phyloP scores from a whole-genome alignment of 1,140 invertebrate genomes.

The Tetragonula clypearis region DNA sequence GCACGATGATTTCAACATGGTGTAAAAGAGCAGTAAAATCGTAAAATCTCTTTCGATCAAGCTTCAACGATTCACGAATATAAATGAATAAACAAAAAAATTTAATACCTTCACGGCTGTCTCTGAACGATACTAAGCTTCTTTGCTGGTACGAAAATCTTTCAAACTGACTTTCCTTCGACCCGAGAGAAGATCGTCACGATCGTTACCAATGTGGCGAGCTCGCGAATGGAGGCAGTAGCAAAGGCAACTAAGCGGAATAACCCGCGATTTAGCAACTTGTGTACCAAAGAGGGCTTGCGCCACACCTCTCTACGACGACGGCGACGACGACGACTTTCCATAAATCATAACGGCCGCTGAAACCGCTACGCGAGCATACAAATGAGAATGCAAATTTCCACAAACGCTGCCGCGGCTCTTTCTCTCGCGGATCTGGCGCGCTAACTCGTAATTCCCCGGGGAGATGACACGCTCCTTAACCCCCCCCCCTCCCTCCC shows the following conservation, averaged over 20 bases:
- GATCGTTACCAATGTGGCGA: background rate
- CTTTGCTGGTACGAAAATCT: too few relatives aligned
- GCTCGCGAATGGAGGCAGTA: conserved; percentile 25
- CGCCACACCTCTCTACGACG: too few relatives aligned
- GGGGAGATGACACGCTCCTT: background rate
- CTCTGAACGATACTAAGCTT: too few relatives aligned
- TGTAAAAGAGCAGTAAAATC: too few relatives aligned
- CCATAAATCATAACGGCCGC: conserved; percentile 55
- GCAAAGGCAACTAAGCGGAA: background rate
- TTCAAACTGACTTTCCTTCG: too few relatives aligned
- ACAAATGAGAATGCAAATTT: conserved; percentile 61
- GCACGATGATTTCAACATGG: too few relatives aligned
- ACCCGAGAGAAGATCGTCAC: background rate
- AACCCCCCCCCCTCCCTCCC: background rate
- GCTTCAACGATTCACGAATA: too few relatives aligned
- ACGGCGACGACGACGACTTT: background rate
- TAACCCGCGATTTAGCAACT: conserved; percentile 39
- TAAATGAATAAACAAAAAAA: too few relatives aligned
- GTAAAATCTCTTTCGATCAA: too few relatives aligned
- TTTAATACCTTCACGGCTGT: too few relatives aligned
- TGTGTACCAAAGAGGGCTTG: conserved; percentile 20
- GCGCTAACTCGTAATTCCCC: too few relatives aligned
- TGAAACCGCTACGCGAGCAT: conserved; percentile 42
- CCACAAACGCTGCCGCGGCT: background rate
- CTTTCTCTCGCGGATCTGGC: background rate